Percentiles rank a stretch among this genome's conserved stretches.
Evolutionary conservation across 2,797 vertebrate genomes (phyloP).

Genomic region (Nyctibius grandis): DNA sequence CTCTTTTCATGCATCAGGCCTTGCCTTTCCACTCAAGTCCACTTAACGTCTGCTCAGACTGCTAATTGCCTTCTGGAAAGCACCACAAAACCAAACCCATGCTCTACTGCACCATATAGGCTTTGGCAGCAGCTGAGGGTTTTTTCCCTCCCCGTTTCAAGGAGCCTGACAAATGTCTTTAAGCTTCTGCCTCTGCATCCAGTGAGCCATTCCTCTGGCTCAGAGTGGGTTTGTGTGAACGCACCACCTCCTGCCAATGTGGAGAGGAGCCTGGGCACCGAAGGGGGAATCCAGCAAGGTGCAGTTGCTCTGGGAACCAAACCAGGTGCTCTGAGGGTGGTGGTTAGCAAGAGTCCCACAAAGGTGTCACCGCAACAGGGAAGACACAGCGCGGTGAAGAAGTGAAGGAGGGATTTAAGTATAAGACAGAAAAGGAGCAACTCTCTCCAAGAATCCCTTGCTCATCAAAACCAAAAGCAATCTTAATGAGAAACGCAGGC

Average conservation of each 20-base stretch:
- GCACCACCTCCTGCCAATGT: not conserved
- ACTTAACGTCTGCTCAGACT: not conserved
- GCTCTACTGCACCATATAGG: not conserved
- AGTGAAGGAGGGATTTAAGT: not conserved
- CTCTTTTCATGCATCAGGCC: not conserved
- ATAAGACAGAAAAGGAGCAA: not conserved
- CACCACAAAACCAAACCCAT: not conserved
- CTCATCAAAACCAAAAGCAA: not conserved
- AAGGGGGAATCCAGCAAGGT: not conserved
- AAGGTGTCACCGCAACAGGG: not conserved
- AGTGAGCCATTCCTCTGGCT: not conserved
- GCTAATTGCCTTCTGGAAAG: not conserved
- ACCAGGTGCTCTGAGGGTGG: not conserved
- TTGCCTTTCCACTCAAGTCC: not conserved
- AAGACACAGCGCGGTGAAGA: rapidly evolving
- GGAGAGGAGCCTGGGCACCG: rapidly evolving
- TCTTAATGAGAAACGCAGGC: not conserved
- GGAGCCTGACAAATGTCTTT: not conserved
- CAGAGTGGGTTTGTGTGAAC: not conserved
- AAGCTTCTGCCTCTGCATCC: not conserved
- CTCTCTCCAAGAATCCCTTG: not conserved
- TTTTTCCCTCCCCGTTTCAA: not conserved
- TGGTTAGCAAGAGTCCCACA: not conserved
- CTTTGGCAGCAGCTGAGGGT: not conserved
- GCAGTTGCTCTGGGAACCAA: not conserved